Evolutionary conservation across 1,140 invertebrate genomes (phyloP), one percentile per base, ranked within the genome.

Genomic region (Cardiocondyla obscurior): DNA sequence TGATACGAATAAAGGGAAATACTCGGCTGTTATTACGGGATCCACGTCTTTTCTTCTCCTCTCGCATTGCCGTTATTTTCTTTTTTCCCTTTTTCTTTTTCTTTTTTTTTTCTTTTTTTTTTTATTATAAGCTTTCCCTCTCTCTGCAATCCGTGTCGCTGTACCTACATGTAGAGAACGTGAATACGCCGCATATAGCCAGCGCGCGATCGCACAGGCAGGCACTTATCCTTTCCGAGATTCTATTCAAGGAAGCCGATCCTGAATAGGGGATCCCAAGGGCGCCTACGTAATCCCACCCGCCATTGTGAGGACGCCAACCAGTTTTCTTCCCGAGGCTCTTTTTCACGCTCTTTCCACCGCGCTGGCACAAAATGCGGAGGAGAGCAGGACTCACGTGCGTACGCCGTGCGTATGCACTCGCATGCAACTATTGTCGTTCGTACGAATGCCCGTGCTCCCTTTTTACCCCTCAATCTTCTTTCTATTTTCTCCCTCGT

Each of bases 281-380:
- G 89, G 91, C 91, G 88, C 90, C 91, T 92, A 92, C 90, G 91
- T 92, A 92, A 92, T 90, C 91, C 90, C 85, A 83, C 76, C 73
- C 76, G 85, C 82, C 85, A 91, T 92, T 92, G 86, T 91, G 72
- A 70, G 30, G 81, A 77, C 67, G 70, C 53, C 89, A 89, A 91
- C 89, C 90, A 90, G 90, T 90, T 91, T 85, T 82, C 88, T 73
- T 74, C 16, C n/a, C 55, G 55, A 65, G 69, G 16, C 65, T 77
- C 77, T 89, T 91, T 91, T 91, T 91, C 89, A 88, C 89, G 85
- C 83, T 91, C 58, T 85, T 90, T 86, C 83, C 87, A 76, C 30
- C 58, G 73, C 51, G n/a, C 33, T 57, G 30, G 39, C 44, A 57
- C 57, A 44, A 81, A 76, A 79, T 42, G 16, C 22, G 57, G 55